phyloP scores from a whole-genome alignment of 2,797 vertebrate species.

The Eospalax fontanierii region DNA sequence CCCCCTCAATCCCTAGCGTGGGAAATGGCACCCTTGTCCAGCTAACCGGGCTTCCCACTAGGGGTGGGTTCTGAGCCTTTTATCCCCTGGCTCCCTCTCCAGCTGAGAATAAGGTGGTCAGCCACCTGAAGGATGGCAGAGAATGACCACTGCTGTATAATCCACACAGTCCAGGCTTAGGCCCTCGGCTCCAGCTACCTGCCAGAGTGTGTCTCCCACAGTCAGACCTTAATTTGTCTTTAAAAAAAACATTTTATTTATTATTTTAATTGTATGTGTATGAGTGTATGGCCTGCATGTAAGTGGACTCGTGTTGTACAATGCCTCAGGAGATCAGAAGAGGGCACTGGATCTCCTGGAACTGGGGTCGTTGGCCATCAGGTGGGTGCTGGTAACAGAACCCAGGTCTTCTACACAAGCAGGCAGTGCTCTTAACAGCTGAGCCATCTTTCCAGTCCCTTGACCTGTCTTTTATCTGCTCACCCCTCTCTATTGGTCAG shows the following conservation, averaged over 20 bases:
- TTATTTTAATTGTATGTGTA: too few relatives aligned
- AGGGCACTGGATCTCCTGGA: too few relatives aligned
- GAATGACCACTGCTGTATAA: background rate
- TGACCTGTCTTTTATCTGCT: background rate
- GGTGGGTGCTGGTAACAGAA: too few relatives aligned
- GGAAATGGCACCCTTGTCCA: background rate
- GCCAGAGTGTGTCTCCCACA: background rate
- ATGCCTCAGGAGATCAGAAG: too few relatives aligned
- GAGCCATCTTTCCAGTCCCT: too few relatives aligned
- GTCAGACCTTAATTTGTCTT: background rate
- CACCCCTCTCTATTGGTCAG: background rate
- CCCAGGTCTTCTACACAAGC: too few relatives aligned
- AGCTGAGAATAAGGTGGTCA: accelerated
- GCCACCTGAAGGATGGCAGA: background rate
- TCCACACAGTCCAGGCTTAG: background rate
- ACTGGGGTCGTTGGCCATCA: too few relatives aligned
- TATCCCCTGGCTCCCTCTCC: too few relatives aligned
- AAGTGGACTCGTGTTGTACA: too few relatives aligned
- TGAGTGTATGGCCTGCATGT: too few relatives aligned
- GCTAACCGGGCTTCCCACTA: background rate
- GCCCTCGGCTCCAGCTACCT: background rate
- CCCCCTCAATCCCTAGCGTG: background rate
- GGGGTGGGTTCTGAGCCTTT: background rate
- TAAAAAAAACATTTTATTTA: too few relatives aligned
- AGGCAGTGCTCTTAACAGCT: too few relatives aligned